Percentiles rank a stretch among this genome's conserved stretches.
These are phyloP conservation scores for Benthosema pterotum DNA, from an alignment of 2,797 vertebrate species.

Conservation along the genomic window DNA sequence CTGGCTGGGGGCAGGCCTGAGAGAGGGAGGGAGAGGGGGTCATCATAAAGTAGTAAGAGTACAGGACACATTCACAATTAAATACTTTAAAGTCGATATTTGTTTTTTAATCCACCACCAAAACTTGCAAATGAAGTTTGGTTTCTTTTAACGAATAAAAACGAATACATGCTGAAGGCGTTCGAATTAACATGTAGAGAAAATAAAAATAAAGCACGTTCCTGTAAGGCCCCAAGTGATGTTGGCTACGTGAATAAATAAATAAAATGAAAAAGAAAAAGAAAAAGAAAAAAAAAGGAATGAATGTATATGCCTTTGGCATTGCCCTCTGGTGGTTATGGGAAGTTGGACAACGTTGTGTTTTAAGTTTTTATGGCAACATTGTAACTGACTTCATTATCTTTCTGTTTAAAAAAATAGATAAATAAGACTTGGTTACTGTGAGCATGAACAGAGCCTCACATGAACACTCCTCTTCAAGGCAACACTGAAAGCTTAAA, in stretches of 20 bases:
- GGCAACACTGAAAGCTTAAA: too few relatives aligned
- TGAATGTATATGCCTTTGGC: background rate
- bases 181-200: background rate
- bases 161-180: too few relatives aligned
- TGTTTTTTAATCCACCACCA: background rate
- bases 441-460: too few relatives aligned
- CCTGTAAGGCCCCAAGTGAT: slow-evolving; percentile 34
- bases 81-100: slow-evolving; percentile 2
- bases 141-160: background rate
- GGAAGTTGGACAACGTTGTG: too few relatives aligned
- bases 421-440: too few relatives aligned
- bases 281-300: background rate
- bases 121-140: background rate
- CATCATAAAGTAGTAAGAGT: too few relatives aligned
- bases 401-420: too few relatives aligned
- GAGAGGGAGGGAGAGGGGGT: background rate
- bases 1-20: too few relatives aligned
- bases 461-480: too few relatives aligned
- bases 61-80: background rate
- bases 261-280: background rate
- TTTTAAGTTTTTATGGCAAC: too few relatives aligned
- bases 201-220: slow-evolving; percentile 4
- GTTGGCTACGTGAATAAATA: background rate
- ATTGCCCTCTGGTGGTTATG: slow-evolving; percentile 21
- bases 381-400: too few relatives aligned